Conservation (phyloP, 1,140 invertebrate species). For the Lepidurus couesii region DNA sequence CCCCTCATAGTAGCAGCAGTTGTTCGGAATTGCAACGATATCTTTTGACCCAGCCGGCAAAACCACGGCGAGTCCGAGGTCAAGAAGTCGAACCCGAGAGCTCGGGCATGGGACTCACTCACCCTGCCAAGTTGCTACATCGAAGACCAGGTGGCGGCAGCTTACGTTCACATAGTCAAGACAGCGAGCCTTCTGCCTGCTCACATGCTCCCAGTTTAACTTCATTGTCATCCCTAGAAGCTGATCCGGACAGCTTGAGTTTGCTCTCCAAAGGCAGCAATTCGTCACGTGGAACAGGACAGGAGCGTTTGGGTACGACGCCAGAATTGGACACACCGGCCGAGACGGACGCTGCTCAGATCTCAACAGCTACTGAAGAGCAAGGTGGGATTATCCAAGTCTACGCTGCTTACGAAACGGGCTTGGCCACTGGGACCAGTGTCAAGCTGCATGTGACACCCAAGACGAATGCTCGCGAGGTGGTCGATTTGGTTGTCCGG, state of each 20-base stretch:
- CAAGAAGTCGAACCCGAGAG: background rate
- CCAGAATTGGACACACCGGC: slow-evolving; percentile 2
- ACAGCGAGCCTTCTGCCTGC: slow-evolving; percentile 29
- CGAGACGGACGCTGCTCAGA: background rate
- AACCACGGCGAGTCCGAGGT: background rate
- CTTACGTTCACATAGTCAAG: slow-evolving; percentile 33
- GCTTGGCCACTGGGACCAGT: slow-evolving; percentile 81
- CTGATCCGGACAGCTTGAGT: slow-evolving; percentile 32
- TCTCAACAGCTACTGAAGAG: background rate
- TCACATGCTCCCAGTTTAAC: slow-evolving; percentile 31
- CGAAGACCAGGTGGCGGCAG: slow-evolving; percentile 20
- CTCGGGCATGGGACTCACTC: background rate
- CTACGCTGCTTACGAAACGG: slow-evolving; percentile 90
- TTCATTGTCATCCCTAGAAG: slow-evolving; percentile 29
- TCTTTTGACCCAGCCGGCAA: background rate
- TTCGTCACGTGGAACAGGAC: background rate
- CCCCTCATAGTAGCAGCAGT: background rate
- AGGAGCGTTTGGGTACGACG: background rate
- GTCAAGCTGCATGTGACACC: slow-evolving; percentile 86
- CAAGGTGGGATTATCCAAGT: slow-evolving; percentile 56
- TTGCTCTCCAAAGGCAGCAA: background rate
- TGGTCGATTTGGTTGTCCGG: slow-evolving; percentile 87
- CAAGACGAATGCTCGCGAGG: slow-evolving; percentile 82
- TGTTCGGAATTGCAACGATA: background rate
- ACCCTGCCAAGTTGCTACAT: background rate